Percentiles rank a stretch among this genome's conserved stretches.
phyloP scores from a whole-genome alignment of 2,797 vertebrate genomes.

The Propithecus perrieri region DNA sequence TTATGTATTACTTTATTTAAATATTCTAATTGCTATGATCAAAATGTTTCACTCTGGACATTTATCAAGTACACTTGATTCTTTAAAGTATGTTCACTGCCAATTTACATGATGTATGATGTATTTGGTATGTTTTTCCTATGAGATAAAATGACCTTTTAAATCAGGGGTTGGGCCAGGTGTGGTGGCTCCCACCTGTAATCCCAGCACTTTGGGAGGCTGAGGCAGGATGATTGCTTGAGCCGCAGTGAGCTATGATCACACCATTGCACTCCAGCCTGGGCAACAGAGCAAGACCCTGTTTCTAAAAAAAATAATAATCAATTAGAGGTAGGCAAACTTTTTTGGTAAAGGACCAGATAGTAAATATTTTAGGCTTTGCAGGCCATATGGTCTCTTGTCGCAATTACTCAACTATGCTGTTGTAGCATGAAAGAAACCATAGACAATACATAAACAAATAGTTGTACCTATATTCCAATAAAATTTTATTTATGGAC shows the following conservation, averaged over 20 bases:
- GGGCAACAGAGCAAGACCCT: not conserved
- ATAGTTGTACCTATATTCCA: not conserved
- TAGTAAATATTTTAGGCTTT: not conserved
- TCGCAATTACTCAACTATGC: not conserved
- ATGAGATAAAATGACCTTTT: not conserved
- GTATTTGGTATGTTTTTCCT: not conserved
- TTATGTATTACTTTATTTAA: not conserved
- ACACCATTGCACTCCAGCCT: not conserved
- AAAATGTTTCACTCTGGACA: not conserved
- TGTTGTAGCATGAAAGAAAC: not conserved
- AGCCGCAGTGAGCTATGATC: not conserved
- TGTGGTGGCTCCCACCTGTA: not conserved
- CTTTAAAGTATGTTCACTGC: not conserved
- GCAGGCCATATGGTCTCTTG: not conserved
- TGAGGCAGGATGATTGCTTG: not conserved
- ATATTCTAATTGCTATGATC: not conserved
- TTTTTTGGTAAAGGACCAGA: not conserved
- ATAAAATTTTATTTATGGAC: not conserved
- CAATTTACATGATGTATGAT: not conserved
- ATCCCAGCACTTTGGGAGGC: not conserved
- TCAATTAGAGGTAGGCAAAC: not conserved
- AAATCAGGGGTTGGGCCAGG: not conserved
- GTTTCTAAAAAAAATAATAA: not conserved
- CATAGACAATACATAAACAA: not conserved
- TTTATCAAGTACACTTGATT: not conserved